Conservation (phyloP, 2,797 vertebrate genomes). For the Fundulus diaphanus region DNA sequence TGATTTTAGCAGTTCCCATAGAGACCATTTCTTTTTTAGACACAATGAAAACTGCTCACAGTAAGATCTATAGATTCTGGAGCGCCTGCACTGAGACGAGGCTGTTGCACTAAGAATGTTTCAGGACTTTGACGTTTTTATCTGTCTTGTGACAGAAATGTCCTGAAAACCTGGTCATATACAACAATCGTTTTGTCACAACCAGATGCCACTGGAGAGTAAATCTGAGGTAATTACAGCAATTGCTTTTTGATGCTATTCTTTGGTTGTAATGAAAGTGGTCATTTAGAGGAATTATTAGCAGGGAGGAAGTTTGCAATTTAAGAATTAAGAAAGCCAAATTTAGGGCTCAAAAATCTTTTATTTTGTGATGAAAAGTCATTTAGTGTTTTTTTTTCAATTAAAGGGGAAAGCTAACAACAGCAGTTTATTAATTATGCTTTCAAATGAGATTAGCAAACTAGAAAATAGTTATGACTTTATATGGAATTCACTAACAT, state of each 20-base stretch:
- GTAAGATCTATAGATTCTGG: not conserved
- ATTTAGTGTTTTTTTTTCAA: not conserved
- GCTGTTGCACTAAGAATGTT: not conserved
- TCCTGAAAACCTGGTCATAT: not conserved
- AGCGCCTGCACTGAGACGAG: not conserved
- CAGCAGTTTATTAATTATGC: not conserved
- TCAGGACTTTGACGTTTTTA: not conserved
- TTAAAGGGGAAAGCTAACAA: not conserved
- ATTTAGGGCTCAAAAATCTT: not conserved
- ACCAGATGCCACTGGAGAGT: not conserved
- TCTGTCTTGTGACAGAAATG: not conserved
- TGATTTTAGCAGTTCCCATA: constrained; percentile 9
- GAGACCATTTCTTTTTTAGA: constrained; percentile 8
- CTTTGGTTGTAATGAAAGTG: not conserved
- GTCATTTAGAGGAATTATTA: not conserved
- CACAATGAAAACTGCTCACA: not conserved
- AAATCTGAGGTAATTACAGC: not conserved
- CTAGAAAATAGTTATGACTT: not conserved
- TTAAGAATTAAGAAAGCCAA: not conserved
- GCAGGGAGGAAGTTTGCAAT: not conserved
- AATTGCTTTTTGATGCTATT: no score
- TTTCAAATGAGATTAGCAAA: not conserved
- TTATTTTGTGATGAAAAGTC: not conserved
- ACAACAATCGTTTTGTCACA: not conserved
- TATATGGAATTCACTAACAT: not conserved